Evolutionary conservation across 2,113 vertebrate genomes (phyloP).

Genomic region (Pituophis catenifer): DNA sequence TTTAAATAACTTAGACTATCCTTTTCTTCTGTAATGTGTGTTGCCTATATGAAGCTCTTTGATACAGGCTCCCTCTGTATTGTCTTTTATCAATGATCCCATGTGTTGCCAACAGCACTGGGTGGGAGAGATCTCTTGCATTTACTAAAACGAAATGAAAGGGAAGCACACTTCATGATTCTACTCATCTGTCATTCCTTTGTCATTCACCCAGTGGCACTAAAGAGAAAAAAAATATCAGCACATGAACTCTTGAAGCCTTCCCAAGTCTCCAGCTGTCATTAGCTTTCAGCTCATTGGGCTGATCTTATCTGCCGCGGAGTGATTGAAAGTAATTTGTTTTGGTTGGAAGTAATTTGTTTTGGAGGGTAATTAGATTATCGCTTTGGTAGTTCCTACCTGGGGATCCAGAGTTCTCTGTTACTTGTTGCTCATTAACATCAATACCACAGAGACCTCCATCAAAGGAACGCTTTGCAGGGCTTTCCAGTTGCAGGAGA

Average conservation of each 20-base stretch:
- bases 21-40: accelerated
- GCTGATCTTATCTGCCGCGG: conserved; percentile 63
- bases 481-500: conserved; percentile 41
- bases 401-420: conserved; percentile 62
- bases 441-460: conserved; percentile 69
- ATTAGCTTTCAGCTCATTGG: conserved; percentile 47
- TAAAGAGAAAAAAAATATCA: conserved; percentile 54
- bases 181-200: conserved; percentile 65
- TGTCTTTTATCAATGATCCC: background rate
- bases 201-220: conserved; percentile 59
- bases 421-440: conserved; percentile 63
- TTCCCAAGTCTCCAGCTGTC: conserved; percentile 54
- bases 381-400: conserved; percentile 65
- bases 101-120: conserved; percentile 8
- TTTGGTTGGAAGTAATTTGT: conserved; percentile 74
- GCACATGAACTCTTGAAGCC: conserved; percentile 55
- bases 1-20: background rate
- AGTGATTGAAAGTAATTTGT: conserved; percentile 71
- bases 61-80: background rate
- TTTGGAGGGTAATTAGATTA: conserved; percentile 68
- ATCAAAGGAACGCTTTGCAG: conserved; percentile 60
- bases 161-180: conserved; percentile 52
- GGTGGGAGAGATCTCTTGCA: conserved; percentile 17
- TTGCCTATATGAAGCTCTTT: conserved; percentile 7
- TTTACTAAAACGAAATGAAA: conserved; percentile 52